phyloP scores from a whole-genome alignment of 2,113 vertebrate genomes.

The Scytalopus superciliaris region DNA sequence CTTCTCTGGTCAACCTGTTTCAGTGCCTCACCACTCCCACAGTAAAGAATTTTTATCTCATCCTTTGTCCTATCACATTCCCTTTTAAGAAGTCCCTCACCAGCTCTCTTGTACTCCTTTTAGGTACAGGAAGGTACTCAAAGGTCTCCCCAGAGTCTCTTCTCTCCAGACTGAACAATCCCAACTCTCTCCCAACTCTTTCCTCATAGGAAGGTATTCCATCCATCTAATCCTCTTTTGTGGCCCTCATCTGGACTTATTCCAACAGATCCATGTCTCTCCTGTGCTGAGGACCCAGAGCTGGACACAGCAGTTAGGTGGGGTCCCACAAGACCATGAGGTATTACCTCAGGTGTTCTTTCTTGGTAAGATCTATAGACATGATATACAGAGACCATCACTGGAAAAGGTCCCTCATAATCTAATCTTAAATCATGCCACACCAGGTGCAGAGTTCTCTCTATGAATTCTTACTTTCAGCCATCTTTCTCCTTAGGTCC shows the following conservation, averaged over 20 bases:
- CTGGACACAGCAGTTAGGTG: too few species aligned
- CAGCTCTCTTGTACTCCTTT: neutral
- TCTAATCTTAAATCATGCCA: neutral
- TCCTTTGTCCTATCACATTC: neutral
- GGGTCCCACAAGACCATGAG: neutral
- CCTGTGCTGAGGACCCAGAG: neutral
- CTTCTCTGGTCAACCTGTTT: neutral
- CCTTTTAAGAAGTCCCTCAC: neutral
- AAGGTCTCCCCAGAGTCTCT: fast-evolving
- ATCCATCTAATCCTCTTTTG: neutral
- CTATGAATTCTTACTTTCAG: neutral
- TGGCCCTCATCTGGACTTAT: neutral
- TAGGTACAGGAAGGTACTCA: neutral
- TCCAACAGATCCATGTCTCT: neutral
- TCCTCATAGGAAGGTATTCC: neutral
- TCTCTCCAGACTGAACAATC: neutral
- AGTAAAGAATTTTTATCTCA: neutral
- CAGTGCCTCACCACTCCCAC: neutral
- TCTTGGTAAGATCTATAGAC: neutral
- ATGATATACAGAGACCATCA: neutral
- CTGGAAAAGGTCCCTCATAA: neutral
- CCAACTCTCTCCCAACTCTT: neutral
- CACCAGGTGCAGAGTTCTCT: neutral
- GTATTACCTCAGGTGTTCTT: neutral
- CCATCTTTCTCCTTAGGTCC: neutral